Evolutionary conservation across 2,888 invertebrate species (phyloP).

Genomic region (Ashinkailepas kermadecensis): DNA sequence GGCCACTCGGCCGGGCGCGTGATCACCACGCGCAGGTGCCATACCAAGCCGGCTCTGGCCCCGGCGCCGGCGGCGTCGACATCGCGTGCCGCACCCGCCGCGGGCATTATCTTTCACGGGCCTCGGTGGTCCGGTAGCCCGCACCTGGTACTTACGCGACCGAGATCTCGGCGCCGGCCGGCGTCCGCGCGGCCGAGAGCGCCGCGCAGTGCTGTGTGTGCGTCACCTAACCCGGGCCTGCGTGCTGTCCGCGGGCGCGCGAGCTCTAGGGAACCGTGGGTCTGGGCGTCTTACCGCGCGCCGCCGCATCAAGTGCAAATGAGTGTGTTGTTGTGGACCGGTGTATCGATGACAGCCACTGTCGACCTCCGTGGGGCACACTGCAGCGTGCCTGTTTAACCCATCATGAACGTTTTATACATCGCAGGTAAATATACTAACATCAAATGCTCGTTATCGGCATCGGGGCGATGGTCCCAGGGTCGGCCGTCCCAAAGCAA

Average conservation of each 20-base stretch:
- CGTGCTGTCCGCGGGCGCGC: background rate
- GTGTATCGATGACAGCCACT: background rate
- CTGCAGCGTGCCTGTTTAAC: background rate
- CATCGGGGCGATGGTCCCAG: too few species aligned
- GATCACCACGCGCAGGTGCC: background rate
- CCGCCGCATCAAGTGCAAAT: background rate
- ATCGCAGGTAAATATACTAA: constrained; percentile 17
- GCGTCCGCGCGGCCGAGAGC: background rate
- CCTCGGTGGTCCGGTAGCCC: too few species aligned
- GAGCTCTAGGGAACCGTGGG: background rate
- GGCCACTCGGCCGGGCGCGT: background rate
- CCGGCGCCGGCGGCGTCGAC: background rate
- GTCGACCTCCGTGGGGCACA: background rate
- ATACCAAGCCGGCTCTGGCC: background rate
- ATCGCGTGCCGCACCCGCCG: too few species aligned
- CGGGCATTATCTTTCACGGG: too few species aligned
- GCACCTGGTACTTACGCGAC: too few species aligned
- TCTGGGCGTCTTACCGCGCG: background rate
- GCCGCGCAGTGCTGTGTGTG: background rate
- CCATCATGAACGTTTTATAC: constrained; percentile 21
- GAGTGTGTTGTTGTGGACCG: background rate
- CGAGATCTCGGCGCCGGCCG: background rate
- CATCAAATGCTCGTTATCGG: background rate
- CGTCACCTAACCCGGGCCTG: background rate
- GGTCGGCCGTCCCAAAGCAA: too few species aligned